Evolutionary conservation across 2,797 vertebrate genomes (phyloP).

Genomic region (Artibeus jamaicensis): DNA sequence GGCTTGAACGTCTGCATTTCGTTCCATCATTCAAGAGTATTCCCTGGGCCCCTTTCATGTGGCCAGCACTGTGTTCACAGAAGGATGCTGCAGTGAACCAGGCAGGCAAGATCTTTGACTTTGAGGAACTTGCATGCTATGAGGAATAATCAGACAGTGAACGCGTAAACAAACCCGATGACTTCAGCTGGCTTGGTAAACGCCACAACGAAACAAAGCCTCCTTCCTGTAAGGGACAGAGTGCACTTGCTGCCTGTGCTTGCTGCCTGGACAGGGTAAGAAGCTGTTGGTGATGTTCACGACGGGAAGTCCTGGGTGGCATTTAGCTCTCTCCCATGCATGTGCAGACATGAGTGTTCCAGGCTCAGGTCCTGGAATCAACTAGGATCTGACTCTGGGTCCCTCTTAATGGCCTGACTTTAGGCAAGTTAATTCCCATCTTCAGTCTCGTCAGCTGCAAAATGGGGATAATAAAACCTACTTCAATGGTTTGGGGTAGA

Average conservation of each 20-base stretch:
- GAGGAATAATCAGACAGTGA: background rate
- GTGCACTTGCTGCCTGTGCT: background rate
- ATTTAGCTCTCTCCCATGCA: accelerated
- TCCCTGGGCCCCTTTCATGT: background rate
- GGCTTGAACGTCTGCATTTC: background rate
- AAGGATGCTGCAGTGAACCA: background rate
- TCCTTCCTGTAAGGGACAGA: background rate
- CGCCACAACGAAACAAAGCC: background rate
- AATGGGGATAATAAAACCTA: background rate
- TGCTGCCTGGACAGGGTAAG: background rate
- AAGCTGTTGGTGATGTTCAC: background rate
- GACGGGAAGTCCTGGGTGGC: background rate
- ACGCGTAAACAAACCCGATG: background rate
- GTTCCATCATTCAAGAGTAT: background rate
- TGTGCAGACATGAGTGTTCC: accelerated
- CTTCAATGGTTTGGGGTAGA: background rate
- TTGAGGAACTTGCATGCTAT: background rate
- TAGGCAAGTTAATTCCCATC: background rate
- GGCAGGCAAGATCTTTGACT: background rate
- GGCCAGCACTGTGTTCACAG: background rate
- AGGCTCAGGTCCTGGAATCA: background rate
- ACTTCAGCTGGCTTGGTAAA: background rate
- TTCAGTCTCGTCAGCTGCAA: background rate
- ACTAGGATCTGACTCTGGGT: background rate
- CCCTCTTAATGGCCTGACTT: background rate